phyloP scores from a whole-genome alignment of 2,113 vertebrate species.

The Poicephalus meyeri region DNA sequence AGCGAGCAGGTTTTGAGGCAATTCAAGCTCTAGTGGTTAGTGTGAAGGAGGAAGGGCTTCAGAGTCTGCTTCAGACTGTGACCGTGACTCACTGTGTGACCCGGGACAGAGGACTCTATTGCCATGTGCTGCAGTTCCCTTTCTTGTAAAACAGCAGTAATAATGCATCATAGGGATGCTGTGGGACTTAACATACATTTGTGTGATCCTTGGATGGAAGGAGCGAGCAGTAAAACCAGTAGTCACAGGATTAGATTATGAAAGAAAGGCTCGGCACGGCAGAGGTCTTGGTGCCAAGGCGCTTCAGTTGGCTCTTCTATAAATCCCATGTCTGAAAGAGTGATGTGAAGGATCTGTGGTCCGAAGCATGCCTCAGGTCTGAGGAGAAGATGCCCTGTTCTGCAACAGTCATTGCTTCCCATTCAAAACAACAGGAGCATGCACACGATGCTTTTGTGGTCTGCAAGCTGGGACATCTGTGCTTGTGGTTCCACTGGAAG shows the following conservation, averaged over 20 bases:
- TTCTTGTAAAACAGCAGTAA: not conserved
- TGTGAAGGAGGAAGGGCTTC: not conserved
- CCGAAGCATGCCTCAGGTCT: not conserved
- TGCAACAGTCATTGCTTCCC: slow-evolving; percentile 34
- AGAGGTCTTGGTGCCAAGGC: not conserved
- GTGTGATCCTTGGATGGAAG: not conserved
- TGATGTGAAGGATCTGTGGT: not conserved
- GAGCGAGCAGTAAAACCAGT: not conserved
- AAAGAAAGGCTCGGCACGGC: not conserved
- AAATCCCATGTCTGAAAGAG: not conserved
- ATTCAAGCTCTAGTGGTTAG: not conserved
- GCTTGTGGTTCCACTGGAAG: not conserved
- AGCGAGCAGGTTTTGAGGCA: not conserved
- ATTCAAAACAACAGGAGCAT: not conserved
- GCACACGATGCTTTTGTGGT: not conserved
- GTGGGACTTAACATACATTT: not conserved
- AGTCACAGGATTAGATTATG: slow-evolving; percentile 18
- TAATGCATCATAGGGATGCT: not conserved
- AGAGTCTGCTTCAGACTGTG: not conserved
- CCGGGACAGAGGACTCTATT: not conserved
- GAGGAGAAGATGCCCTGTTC: not conserved
- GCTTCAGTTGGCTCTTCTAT: not conserved
- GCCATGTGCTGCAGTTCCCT: not conserved
- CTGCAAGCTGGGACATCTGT: not conserved
- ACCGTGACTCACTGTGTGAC: not conserved